Percentiles rank a stretch among this genome's conserved stretches.
These are phyloP conservation scores for Danionella dracula DNA, from an alignment of 2,797 vertebrate genomes.

Conservation along the genomic window DNA sequence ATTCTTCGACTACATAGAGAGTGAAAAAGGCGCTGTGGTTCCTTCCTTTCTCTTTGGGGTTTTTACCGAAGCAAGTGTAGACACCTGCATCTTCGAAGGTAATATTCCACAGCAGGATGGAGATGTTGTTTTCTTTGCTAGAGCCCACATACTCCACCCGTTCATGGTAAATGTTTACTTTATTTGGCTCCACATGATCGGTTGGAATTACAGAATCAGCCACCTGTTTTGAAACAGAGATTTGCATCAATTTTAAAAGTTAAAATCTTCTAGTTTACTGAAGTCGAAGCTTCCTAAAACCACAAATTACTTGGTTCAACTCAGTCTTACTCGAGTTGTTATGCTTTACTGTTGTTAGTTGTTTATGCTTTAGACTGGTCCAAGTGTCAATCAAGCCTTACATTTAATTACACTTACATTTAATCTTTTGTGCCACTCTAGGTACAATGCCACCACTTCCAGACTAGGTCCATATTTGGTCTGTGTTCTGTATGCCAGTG, in stretches of 20 bases:
- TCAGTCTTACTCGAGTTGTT: too few species aligned
- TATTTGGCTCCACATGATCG: slow-evolving; percentile 59
- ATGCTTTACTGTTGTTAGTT: too few species aligned
- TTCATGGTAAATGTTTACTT: slow-evolving; percentile 48
- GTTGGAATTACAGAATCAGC: slow-evolving; percentile 71
- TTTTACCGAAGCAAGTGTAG: slow-evolving; percentile 86
- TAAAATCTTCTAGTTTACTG: too few species aligned
- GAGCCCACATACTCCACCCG: slow-evolving; percentile 78
- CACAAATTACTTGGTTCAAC: too few species aligned
- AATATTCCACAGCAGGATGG: slow-evolving; percentile 78
- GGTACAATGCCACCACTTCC: too few species aligned
- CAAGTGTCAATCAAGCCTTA: too few species aligned
- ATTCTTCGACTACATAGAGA: slow-evolving; percentile 81
- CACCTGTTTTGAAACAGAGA: slow-evolving; percentile 63
- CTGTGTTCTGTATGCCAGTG: too few species aligned
- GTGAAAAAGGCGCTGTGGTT: slow-evolving; percentile 78
- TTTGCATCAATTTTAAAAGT: neutral
- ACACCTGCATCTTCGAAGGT: slow-evolving; percentile 85
- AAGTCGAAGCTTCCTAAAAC: too few species aligned
- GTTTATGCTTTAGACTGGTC: too few species aligned
- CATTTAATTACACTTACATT: too few species aligned
- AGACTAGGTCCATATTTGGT: too few species aligned
- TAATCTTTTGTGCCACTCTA: too few species aligned
- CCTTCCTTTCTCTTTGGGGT: slow-evolving; percentile 79
- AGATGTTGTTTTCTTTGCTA: slow-evolving; percentile 77